Evolutionary conservation across 2,888 invertebrate genomes (phyloP).

Genomic region (Stenotaenia linearis): DNA sequence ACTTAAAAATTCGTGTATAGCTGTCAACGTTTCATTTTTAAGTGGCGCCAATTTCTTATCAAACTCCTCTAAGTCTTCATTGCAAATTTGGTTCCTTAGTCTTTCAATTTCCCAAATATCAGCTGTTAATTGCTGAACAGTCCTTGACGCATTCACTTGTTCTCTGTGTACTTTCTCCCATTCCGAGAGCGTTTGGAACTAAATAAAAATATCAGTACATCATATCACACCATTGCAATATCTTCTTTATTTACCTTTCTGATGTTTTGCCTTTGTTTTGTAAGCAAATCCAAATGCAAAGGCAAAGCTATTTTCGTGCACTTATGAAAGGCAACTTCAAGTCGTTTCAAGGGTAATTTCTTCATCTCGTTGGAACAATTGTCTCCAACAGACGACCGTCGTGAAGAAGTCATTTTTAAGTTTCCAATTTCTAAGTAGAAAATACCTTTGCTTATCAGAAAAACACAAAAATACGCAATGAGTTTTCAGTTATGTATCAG

Average conservation of each 20-base stretch:
- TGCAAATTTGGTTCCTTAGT: conserved; percentile 26
- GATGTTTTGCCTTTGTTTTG: conserved; percentile 7
- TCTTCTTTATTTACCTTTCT: neutral
- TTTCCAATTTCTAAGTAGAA: too few species aligned
- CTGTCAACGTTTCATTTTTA: neutral
- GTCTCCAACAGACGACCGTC: neutral
- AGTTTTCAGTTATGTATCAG: too few species aligned
- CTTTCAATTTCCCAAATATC: conserved; percentile 33
- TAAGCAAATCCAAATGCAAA: neutral
- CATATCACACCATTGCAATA: neutral
- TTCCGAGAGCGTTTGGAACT: neutral
- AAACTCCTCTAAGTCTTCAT: conserved; percentile 28
- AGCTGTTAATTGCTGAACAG: conserved; percentile 34
- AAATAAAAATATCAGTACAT: neutral
- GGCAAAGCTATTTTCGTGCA: conserved; percentile 5
- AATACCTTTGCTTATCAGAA: too few species aligned
- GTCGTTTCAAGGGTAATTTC: conserved; percentile 16
- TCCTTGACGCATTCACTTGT: conserved; percentile 33
- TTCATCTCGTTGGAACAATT: neutral
- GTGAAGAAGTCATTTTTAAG: neutral
- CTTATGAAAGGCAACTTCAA: conserved; percentile 6
- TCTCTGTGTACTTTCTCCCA: conserved; percentile 32
- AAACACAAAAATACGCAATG: neutral
- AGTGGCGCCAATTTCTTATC: conserved; percentile 24
- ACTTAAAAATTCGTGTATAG: conserved; percentile 31